Evolutionary conservation across 2,888 invertebrate genomes (phyloP).

Genomic region (Oscheius myriophilus): DNA sequence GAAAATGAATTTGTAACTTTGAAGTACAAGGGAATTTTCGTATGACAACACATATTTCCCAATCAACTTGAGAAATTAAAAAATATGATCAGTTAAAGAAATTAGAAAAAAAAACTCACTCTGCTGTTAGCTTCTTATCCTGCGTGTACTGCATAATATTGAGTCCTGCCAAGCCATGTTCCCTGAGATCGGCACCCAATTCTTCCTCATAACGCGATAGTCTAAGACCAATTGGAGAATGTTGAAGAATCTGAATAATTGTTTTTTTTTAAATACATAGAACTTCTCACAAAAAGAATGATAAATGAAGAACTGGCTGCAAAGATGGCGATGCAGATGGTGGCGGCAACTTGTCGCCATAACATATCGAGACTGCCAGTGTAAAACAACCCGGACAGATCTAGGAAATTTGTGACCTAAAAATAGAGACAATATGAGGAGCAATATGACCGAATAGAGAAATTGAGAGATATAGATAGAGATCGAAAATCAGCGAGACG

Average conservation of each 20-base stretch:
- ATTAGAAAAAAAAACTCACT: slow-evolving; percentile 48
- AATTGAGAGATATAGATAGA: not conserved
- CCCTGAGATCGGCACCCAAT: slow-evolving; percentile 66
- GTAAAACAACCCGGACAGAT: slow-evolving; percentile 39
- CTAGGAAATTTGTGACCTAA: slow-evolving; percentile 14
- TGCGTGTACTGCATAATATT: slow-evolving; percentile 64
- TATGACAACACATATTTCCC: no score
- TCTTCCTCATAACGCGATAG: slow-evolving; percentile 64
- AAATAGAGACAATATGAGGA: not conserved
- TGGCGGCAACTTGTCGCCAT: slow-evolving; percentile 34
- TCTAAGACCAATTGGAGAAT: slow-evolving; percentile 60
- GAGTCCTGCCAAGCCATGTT: slow-evolving; percentile 63
- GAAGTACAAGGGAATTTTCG: no score
- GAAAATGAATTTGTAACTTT: no score
- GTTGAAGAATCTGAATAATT: slow-evolving; percentile 47
- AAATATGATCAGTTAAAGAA: no score
- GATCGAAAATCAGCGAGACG: slow-evolving; percentile 2
- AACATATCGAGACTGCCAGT: slow-evolving; percentile 38
- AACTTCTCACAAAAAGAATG: slow-evolving; percentile 39
- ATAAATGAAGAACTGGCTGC: slow-evolving; percentile 38
- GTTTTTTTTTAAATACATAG: no score
- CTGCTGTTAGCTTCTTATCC: slow-evolving; percentile 61
- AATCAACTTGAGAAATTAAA: no score
- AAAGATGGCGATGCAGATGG: slow-evolving; percentile 33
- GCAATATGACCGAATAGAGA: not conserved